These are phyloP conservation scores for Clupea harengus DNA, from an alignment of 2,113 vertebrate genomes.

Conservation along the genomic window DNA sequence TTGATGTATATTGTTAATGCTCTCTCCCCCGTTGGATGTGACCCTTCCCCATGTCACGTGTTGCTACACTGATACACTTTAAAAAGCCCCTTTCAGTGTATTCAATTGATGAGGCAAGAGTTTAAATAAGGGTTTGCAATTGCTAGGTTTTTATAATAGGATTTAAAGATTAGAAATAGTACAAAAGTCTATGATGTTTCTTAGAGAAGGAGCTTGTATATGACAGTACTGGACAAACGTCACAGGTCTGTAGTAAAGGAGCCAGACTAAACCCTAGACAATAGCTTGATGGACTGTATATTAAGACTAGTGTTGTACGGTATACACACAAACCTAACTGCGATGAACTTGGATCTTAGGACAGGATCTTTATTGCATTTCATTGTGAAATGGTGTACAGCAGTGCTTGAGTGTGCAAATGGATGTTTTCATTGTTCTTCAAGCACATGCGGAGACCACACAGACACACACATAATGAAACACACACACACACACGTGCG, in stretches of 20 bases:
- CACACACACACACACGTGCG: neutral
- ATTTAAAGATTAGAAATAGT: constrained; percentile 29
- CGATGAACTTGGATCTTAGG: constrained; percentile 67
- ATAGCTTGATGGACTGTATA: constrained; percentile 59
- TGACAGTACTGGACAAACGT: constrained; percentile 52
- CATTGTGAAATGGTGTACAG: constrained; percentile 37
- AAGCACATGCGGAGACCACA: constrained; percentile 38
- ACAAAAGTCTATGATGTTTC: constrained; percentile 42
- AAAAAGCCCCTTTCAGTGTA: constrained; percentile 31
- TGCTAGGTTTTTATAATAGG: constrained; percentile 49
- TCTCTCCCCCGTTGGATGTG: constrained; percentile 43
- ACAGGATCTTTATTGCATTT: constrained; percentile 59
- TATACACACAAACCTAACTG: constrained; percentile 62
- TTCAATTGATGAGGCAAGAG: constrained; percentile 34
- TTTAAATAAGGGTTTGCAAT: constrained; percentile 44
- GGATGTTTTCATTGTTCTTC: constrained; percentile 25
- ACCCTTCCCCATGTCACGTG: neutral
- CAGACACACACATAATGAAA: constrained; percentile 31
- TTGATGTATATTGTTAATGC: constrained; percentile 56
- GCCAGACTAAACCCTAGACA: constrained; percentile 60
- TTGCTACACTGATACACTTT: constrained; percentile 33
- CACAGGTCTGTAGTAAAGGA: constrained; percentile 59
- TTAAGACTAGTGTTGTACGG: constrained; percentile 53
- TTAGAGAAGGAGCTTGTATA: constrained; percentile 53
- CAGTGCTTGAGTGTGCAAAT: constrained; percentile 38